Conservation (phyloP, 2,888 invertebrate species). For the Mythimna lalbum region DNA sequence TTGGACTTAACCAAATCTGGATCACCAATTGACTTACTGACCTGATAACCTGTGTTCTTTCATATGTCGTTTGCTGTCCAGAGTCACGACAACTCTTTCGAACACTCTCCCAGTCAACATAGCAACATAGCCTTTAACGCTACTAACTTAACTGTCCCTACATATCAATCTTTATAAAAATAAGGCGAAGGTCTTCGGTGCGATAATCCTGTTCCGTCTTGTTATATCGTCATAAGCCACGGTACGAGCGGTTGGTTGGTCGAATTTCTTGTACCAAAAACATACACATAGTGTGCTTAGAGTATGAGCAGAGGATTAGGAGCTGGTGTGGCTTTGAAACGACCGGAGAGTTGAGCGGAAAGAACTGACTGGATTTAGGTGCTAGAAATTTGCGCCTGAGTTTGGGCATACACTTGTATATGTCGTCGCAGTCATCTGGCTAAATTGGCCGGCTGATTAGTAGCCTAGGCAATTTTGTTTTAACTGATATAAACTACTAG, state of each 20-base stretch:
- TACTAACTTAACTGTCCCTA: conserved; percentile 9
- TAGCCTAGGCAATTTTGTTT: too few relatives aligned
- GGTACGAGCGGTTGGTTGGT: conserved; percentile 49
- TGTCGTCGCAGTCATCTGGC: background rate
- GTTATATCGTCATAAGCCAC: conserved; percentile 64
- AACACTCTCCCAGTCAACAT: background rate
- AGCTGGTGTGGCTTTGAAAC: conserved; percentile 38
- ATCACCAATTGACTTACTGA: too few relatives aligned
- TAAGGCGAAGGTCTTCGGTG: conserved; percentile 45
- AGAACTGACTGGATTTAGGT: background rate
- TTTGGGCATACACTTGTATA: background rate
- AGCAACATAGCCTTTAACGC: conserved; percentile 7
- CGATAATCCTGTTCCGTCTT: conserved; percentile 57
- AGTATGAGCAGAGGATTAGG: conserved; percentile 65
- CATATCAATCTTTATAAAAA: conserved; percentile 58
- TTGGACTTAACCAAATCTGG: too few relatives aligned
- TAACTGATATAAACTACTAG: too few relatives aligned
- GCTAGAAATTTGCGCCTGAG: background rate
- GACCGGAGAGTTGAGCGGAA: conserved; percentile 23
- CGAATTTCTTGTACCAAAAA: conserved; percentile 66
- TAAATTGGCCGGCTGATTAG: too few relatives aligned
- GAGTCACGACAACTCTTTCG: too few relatives aligned
- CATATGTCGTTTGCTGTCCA: too few relatives aligned
- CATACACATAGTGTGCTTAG: conserved; percentile 64
- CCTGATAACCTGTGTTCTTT: too few relatives aligned